Percentiles rank a stretch among this genome's conserved stretches.
Conservation (phyloP, 2,888 invertebrate genomes). For the Leptinotarsa tumamoca region DNA sequence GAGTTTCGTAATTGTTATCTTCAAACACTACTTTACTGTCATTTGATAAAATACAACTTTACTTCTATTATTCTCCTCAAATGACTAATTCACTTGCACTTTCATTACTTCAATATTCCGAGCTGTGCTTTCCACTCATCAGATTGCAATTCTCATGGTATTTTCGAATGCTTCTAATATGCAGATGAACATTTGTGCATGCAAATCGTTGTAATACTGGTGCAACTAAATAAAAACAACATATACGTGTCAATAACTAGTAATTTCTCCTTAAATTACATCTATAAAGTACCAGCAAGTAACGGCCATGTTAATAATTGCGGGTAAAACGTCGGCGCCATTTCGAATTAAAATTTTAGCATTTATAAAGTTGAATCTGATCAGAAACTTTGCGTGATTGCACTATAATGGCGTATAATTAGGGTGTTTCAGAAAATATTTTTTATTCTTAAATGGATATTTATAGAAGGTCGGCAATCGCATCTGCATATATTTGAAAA, state of each 20-base stretch:
- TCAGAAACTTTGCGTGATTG: constrained; percentile 53
- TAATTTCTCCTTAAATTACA: constrained; percentile 38
- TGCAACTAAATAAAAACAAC: constrained; percentile 40
- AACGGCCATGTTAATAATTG: constrained; percentile 43
- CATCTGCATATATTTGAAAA: constrained; percentile 41
- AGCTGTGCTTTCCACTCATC: neutral
- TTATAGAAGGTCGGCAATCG: constrained; percentile 37
- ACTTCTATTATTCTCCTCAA: too few species aligned
- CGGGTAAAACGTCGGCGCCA: constrained; percentile 43
- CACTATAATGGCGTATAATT: constrained; percentile 53
- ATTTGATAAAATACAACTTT: too few species aligned
- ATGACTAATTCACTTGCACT: neutral
- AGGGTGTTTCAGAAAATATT: constrained; percentile 44
- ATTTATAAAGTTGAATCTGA: constrained; percentile 50
- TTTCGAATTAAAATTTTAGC: constrained; percentile 47
- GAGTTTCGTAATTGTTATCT: too few species aligned
- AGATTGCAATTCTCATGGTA: constrained; percentile 3
- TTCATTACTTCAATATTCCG: neutral
- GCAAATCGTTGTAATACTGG: constrained; percentile 29
- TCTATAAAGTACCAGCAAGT: constrained; percentile 37
- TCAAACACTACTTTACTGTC: too few species aligned
- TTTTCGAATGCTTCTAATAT: constrained; percentile 18
- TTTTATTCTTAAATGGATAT: constrained; percentile 40
- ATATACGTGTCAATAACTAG: constrained; percentile 41
- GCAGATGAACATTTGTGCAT: constrained; percentile 32